phyloP scores from a whole-genome alignment of 2,797 vertebrate genomes.

The Falco berigora region DNA sequence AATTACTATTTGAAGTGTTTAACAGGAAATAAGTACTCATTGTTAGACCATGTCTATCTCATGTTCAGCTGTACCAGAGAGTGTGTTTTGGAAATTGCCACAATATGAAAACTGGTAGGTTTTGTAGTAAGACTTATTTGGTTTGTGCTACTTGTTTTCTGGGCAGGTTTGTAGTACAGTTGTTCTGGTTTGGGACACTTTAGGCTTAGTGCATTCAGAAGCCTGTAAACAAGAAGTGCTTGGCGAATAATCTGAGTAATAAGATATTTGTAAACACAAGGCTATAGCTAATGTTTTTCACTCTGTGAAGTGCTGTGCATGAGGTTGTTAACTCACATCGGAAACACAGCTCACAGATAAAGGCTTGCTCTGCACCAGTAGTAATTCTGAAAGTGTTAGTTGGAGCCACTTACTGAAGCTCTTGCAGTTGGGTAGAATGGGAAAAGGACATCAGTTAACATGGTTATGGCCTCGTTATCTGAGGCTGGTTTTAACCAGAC shows the following conservation, averaged over 20 bases:
- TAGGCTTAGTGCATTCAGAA: background rate
- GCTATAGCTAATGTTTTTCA: background rate
- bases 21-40: background rate
- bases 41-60: background rate
- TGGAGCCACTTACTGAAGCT: background rate
- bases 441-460: background rate
- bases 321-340: background rate
- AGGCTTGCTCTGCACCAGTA: background rate
- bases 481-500: background rate
- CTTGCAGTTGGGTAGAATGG: background rate
- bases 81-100: background rate
- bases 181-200: background rate
- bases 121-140: background rate
- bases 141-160: background rate
- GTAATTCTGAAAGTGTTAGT: background rate
- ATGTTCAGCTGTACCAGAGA: background rate
- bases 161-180: background rate
- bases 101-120: background rate
- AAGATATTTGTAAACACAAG: background rate
- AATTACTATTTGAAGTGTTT: background rate
- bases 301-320: fast-evolving
- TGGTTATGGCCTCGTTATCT: background rate
- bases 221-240: background rate
- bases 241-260: background rate
- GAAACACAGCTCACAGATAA: background rate